Conservation (phyloP, 2,888 invertebrate genomes). For the Ophion obscuratus region DNA sequence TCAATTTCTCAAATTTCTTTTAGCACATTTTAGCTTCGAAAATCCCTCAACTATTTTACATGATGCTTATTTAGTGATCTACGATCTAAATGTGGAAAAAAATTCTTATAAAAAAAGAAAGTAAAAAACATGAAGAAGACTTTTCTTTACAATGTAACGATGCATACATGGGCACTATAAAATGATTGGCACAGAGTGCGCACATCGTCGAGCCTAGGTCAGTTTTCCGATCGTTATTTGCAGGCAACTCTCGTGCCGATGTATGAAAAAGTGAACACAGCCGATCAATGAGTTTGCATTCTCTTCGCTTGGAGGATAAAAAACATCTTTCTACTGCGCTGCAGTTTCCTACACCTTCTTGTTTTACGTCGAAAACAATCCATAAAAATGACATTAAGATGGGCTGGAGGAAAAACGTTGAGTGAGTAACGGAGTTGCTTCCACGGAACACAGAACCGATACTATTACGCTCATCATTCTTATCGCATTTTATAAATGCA, state of each 20-base stretch:
- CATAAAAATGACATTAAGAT: constrained; percentile 2
- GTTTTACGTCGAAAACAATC: constrained; percentile 27
- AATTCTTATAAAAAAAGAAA: too few species aligned
- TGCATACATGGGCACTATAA: too few species aligned
- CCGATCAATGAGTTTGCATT: constrained; percentile 33
- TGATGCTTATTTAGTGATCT: too few species aligned
- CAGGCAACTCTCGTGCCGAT: constrained; percentile 33
- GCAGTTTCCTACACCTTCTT: constrained; percentile 41
- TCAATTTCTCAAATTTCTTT: too few species aligned
- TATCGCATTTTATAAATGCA: neutral
- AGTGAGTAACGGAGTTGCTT: constrained; percentile 19
- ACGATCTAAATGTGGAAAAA: too few species aligned
- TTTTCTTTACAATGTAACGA: too few species aligned
- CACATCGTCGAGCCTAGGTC: constrained; percentile 55
- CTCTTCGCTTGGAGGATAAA: constrained; percentile 14
- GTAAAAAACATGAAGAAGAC: too few species aligned
- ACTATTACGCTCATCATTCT: constrained; percentile 17
- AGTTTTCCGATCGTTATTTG: constrained; percentile 59
- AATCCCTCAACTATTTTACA: too few species aligned
- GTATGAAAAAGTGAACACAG: constrained; percentile 20
- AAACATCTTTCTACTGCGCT: neutral
- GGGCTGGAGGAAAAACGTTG: constrained; percentile 7
- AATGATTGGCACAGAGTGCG: constrained; percentile 51
- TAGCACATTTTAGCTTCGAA: too few species aligned
- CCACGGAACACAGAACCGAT: constrained; percentile 12